Evolutionary conservation across 2,797 vertebrate genomes (phyloP).

Genomic region (Chelmon rostratus): DNA sequence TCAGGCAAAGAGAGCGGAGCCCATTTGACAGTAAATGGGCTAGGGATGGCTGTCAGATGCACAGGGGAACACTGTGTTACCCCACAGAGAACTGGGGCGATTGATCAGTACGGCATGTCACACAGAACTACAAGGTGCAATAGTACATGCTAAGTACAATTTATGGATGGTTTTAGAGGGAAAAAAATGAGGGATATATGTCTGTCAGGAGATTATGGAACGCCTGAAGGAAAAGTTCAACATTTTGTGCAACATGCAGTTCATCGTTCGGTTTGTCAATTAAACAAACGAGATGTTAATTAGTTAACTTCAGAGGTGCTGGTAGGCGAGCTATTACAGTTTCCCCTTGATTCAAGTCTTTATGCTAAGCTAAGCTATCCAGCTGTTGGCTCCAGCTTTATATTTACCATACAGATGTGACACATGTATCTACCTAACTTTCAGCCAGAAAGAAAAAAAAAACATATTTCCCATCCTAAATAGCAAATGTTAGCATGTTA

Average conservation of each 20-base stretch:
- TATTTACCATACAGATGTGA: neutral
- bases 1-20: conserved; percentile 78
- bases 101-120: conserved; percentile 75
- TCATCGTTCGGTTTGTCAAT: neutral
- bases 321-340: neutral
- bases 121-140: conserved; percentile 58
- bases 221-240: conserved; percentile 9
- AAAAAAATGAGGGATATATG: neutral
- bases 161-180: conserved; percentile 20
- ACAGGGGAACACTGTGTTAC: conserved; percentile 71
- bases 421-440: neutral
- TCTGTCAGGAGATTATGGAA: neutral
- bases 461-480: neutral
- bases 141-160: conserved; percentile 47
- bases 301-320: neutral
- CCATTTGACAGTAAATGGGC: conserved; percentile 84
- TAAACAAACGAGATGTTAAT: neutral
- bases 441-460: neutral
- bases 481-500: neutral
- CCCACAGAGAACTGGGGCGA: conserved; percentile 69
- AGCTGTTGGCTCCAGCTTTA: neutral
- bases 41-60: conserved; percentile 79
- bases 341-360: neutral
- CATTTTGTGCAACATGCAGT: neutral
- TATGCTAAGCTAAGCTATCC: conserved; percentile 26